Evolutionary conservation across 2,113 vertebrate genomes (phyloP), one percentile per base, ranked within the genome.

Genomic region (Rhinichthys klamathensis): DNA sequence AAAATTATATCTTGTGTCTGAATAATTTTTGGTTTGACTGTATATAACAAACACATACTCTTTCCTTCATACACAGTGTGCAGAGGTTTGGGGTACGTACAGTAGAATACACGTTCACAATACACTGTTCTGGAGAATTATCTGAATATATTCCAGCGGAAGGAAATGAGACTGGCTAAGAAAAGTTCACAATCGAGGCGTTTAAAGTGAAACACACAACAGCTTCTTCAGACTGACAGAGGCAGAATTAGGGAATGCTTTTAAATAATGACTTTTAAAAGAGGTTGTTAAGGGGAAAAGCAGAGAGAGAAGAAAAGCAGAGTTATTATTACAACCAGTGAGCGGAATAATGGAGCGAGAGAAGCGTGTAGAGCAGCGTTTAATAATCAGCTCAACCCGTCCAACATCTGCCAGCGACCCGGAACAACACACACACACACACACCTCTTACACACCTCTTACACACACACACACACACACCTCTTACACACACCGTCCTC

Each of bases 341-440:
- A 93, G 93, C 93, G 93, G 94, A 95, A 95, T 95, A 95, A 95
- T 95, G 89, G 90, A 90, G 92, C 92, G 92, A 93, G 54, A 89
- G 87, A 84, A 85, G 84, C 75, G 80, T 9, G 6, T 38, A 38
- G 87, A 90, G 90, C 92, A 90, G 92, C 90, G 90, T 90, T 88
- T 94, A 93, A 95, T 95, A 93, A 95, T 95, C 90, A 92, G 90
- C 92, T 92, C 89, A 92, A 92, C 92, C 78, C 87, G 87, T 30
- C 84, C 90, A 88, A 82, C 90, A 86, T 90, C 92, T 87, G 91
- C 88, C 92, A 88, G 87, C 94, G 94, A 95, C 94, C 94, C 92
- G 90, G 93, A 94, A 94, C 90, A 92, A 44, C 44, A 44, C 44
- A 44, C 44, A 10, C 44, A 44, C 38, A 41, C 38, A 41, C 38